Base-by-base conservation (phyloP, 2,888 invertebrate genomes). In the Scaptomyza parva region DNA sequence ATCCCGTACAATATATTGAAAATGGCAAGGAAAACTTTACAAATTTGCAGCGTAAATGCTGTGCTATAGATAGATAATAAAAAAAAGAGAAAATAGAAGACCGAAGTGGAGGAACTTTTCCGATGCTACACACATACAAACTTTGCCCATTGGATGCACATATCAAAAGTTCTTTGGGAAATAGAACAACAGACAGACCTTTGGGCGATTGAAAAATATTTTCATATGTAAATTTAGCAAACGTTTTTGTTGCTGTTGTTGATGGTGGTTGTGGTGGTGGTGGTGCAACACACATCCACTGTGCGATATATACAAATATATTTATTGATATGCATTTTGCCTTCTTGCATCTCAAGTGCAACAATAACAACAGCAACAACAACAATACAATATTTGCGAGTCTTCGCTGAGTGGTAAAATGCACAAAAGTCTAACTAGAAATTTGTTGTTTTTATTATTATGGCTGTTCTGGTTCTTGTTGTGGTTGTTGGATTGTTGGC, bases 171-270 rank as follows among this genome's bases (percentile, higher is more conserved):
- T 77, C 67, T 54, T n/a, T 20, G 41, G 55, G 45, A 76, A 74
- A 66, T 55, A 40, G 40, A 68, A 68, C 59, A 57, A 68, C 48
- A 67, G 63, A 35, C 52, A 71, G 65, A 65, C 65, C 70, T 72
- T 70, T 63, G 68, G 87, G 75, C 85, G 82, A 84, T 82, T 78
- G 85, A 87, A 82, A 81, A 77, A 87, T 81, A 85, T 85, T 75
- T 80, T 77, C 64, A 65, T 82, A 84, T 85, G 85, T 40, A 87
- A 82, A 87, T 77, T 68, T 71, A 17, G 39, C 53, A 30, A 54
- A 59, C 45, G 39, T 52, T 63, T 48, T 52, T 68, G 50, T 51
- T 69, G 62, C 45, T 50, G 20, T 33, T n/a, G 18, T 30, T 20
- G 45, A 58, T 70, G 62, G 47, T 50, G 20, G n/a, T n/a, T 7